Evolutionary conservation across 2,888 invertebrate species (phyloP), one percentile per base, ranked within the genome.

Genomic region (Ophioninae sp.): DNA sequence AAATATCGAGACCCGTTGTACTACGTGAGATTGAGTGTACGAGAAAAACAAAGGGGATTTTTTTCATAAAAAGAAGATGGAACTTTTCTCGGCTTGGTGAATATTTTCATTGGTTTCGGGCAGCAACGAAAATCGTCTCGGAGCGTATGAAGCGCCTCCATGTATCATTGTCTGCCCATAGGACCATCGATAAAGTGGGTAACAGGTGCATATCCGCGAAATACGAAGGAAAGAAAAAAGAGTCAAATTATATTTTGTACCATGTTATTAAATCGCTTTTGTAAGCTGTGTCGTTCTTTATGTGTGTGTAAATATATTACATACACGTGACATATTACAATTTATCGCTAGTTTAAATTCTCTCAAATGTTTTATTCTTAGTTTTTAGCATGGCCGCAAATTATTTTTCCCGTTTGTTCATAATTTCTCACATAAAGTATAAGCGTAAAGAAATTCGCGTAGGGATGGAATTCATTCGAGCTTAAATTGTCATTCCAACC

Each of bases 141-240:
- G 44, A 68, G 44, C 17, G 39, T 37, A 58, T 10, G 44, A 44
- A 44, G 10, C 44, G 10, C 13, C 58, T 8, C 58, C 72, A 73
- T 78, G 76, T 73, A 76, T 76, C 73, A 77, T 67, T 68, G 72
- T 72, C 75, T 72, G 51, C 63, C 10, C 10, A 58, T 64, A 79
- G 72, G 68, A 77, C 76, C 56, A 58, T 83, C 58, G 83, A 83
- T 83, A 41, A 83, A 77, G 56, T 72, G 63, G 44, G 58, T 83
- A 83, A 76, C 83, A 80, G 76, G 79, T 80, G 83, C 79, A 83
- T 20, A 72, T 39, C 39, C 61, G 44, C n/a, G 20, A 44, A 41
- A 59, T 59, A 39, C 37, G 56, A 63, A 5, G 56, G 37, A 56
- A 56, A 8, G n/a, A 10, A 64, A 37, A 8, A 10, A 75, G 37